These are phyloP conservation scores for Eupsittula cactorum DNA, from an alignment of 2,113 vertebrate genomes.

Conservation along the genomic window DNA sequence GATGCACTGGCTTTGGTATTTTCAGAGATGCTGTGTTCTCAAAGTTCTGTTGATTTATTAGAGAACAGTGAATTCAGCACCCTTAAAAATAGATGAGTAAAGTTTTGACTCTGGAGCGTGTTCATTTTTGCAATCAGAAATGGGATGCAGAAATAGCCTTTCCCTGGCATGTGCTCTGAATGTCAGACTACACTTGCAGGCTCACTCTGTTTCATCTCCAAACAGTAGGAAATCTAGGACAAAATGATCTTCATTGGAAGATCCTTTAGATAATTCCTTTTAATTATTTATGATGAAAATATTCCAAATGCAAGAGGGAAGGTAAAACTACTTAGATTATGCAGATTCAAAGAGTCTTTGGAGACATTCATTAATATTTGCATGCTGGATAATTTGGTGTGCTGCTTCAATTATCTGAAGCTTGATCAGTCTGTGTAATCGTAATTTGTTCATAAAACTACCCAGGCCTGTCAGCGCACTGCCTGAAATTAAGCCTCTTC, in stretches of 20 bases:
- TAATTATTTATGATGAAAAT: slow-evolving; percentile 6
- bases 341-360: slow-evolving; percentile 46
- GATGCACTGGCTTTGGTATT: not conserved
- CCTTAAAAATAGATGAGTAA: not conserved
- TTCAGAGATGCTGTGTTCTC: not conserved
- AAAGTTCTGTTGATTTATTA: not conserved
- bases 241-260: not conserved
- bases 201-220: not conserved
- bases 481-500: slow-evolving; percentile 77
- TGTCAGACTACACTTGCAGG: not conserved
- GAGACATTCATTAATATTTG: slow-evolving; percentile 55
- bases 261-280: not conserved
- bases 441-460: slow-evolving; percentile 75
- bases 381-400: slow-evolving; percentile 52
- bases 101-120: not conserved
- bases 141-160: not conserved
- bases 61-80: not conserved
- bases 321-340: slow-evolving; percentile 31
- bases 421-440: slow-evolving; percentile 70
- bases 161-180: not conserved
- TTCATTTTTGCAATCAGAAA: not conserved
- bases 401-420: slow-evolving; percentile 69
- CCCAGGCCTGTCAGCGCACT: slow-evolving; percentile 72
- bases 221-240: not conserved
- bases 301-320: not conserved